A percentile compares a stretch with the other conserved stretches of the same genome.
Evolutionary conservation across 2,888 invertebrate species (phyloP).

Genomic region (Habrosyne pyritoides): DNA sequence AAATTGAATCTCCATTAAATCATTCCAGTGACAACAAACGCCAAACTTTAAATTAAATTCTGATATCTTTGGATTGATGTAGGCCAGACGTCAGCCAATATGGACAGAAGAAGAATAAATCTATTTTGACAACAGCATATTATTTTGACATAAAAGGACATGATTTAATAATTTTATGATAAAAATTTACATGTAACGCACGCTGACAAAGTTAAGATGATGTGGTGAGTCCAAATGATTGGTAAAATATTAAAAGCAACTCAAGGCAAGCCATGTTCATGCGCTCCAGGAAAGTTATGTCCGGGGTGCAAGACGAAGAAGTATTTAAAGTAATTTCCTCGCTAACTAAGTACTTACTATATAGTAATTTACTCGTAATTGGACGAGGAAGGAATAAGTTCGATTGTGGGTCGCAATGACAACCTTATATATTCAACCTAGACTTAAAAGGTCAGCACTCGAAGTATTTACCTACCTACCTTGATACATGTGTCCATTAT

Average conservation of each 20-base stretch:
- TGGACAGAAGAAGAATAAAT: not conserved
- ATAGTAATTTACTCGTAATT: not conserved
- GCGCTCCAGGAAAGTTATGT: conserved; percentile 32
- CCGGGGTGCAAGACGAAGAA: conserved; percentile 29
- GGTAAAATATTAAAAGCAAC: conserved; percentile 30
- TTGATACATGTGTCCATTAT: not conserved
- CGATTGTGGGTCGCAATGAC: not conserved
- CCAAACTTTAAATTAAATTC: too few relatives aligned
- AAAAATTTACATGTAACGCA: conserved; percentile 7
- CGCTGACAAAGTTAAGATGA: conserved; percentile 13
- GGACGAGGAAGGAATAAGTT: conserved; percentile 7
- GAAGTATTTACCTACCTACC: not conserved
- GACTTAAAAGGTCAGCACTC: conserved; percentile 40
- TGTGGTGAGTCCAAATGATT: conserved; percentile 37
- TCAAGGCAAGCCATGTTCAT: conserved; percentile 33
- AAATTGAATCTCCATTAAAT: too few relatives aligned
- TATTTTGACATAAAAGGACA: not conserved
- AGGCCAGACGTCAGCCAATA: not conserved
- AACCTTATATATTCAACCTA: conserved; percentile 36
- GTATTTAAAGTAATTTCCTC: conserved; percentile 39
- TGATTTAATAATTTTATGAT: not conserved
- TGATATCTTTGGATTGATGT: too few relatives aligned
- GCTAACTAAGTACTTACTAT: conserved; percentile 4
- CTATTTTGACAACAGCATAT: not conserved
- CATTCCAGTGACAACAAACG: too few relatives aligned